Evolutionary conservation across 2,797 vertebrate species (phyloP), one percentile per base, ranked within the genome.

Genomic region (Lepus townsendii): DNA sequence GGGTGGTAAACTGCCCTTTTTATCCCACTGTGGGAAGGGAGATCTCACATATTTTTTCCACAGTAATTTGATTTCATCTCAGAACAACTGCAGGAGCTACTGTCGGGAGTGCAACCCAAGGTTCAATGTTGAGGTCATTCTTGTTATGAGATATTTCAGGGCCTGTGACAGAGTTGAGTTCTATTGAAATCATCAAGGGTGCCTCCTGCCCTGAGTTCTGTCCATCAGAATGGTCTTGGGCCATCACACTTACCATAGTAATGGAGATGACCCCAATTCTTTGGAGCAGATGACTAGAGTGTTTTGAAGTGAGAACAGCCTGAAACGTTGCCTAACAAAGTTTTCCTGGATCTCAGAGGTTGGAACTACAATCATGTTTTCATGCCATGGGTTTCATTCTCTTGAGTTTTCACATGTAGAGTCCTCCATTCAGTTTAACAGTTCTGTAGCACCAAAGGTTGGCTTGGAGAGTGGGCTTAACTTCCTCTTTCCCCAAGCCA

Each of bases 41-140:
- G 68, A 20, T 32, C 85, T 86, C 76, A 86, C 27, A 76, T 78
- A 65, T 92, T 88, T 68, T 88, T 94, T 83, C 92, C 90, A 92
- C 69, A 79, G 93, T 92, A 83, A 95, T 96, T 90, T 75, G 88
- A 84, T 90, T 95, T 95, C 65, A 84, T 92, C 52, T 35, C 83
- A 94, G 94, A 95, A 93, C 94, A 96, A 95, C 95, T 88, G 94
- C 50, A 85, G 60, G 75, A 72, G 83, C 83, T 93, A 63, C 75
- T 91, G 69, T 78, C 78, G 72, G 62, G 96, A 96, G 93, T 47
- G 72, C 65, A 68, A 60, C 65, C 42, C 69, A 35, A 38, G 60
- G 73, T 73, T 95, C 93, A 50, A 20, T 27, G n/a, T 62, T 30
- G 78, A 85, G 71, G 60, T 83, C 89, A 54, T 72, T 32, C 35